Evolutionary conservation across 2,888 invertebrate species (phyloP), one percentile per base, ranked within the genome.

Genomic region (Machimus atricapillus): DNA sequence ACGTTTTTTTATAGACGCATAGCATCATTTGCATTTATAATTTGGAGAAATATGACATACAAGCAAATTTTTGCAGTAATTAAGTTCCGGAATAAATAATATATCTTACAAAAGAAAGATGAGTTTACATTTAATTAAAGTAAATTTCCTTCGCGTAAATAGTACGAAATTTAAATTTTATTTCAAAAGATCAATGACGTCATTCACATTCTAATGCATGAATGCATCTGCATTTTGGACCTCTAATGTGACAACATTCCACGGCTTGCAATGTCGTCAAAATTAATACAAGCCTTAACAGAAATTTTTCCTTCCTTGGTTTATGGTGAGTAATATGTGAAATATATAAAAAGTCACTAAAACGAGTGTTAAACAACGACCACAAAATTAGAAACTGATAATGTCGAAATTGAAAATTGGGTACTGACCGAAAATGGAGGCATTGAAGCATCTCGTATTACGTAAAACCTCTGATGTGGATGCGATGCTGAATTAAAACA

Each of bases 361-460:
- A 79, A 16, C 27, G 8, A 16, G 46, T 9, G 7, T 79, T 46
- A n/a, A 52, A n/a, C n/a, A 79, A 40, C 31, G n/a, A 79, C n/a
- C 27, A 52, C 52, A 52, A 52, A 27, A 46, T 27, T 79, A 79
- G 52, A 79, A 46, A 79, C 52, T 79, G 31, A 66, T 66, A 79
- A 14, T 52, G 79, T 40, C 52, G 79, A 79, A 79, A 79, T 52
- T 79, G 12, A 52, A 23, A 79, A 40, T 66, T 52, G 46, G 79
- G 79, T 79, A 52, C 46, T 52, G 7, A 66, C 66, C 27, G 31
- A 79, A 27, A 79, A 79, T 79, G 79, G 27, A 52, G 27, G 52
- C 79, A 79, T 52, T 79, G 79, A 79, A 79, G 79, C 79, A 79
- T 79, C 79, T 79, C 79, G 23, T 27, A 66, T 66, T 66, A 66